Evolutionary conservation across 2,113 vertebrate genomes (phyloP).

Genomic region (Grus americana): DNA sequence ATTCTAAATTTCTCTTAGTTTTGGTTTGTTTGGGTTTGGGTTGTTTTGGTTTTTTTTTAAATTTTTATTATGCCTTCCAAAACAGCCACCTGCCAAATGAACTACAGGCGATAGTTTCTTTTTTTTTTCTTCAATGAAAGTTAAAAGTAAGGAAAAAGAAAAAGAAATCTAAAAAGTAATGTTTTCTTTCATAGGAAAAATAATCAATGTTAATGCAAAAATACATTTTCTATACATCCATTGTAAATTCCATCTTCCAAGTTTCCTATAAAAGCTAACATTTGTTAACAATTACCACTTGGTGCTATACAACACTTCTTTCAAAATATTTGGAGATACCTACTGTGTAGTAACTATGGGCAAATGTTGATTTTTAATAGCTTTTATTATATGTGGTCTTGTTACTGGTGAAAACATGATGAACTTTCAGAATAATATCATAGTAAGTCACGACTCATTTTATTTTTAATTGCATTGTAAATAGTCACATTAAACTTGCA

Average conservation of each 20-base stretch:
- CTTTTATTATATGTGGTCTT: not conserved
- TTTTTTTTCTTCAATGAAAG: not conserved
- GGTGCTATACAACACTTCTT: not conserved
- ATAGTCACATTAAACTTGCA: not conserved
- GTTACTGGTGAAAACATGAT: not conserved
- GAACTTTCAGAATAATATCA: slow-evolving; percentile 6
- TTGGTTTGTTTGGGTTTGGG: too few species aligned
- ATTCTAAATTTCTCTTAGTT: not conserved
- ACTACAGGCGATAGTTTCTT: not conserved
- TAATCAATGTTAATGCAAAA: not conserved
- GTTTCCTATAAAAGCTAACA: not conserved
- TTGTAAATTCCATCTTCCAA: not conserved
- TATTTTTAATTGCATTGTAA: not conserved
- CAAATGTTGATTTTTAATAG: slow-evolving; percentile 8
- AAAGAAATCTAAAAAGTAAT: not conserved
- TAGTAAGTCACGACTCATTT: not conserved
- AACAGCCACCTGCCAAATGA: not conserved
- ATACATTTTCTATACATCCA: not conserved
- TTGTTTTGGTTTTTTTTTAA: too few species aligned
- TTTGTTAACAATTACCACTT: slow-evolving; percentile 32
- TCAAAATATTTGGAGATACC: slow-evolving; percentile 20
- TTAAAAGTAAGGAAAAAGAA: not conserved
- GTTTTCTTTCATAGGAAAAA: not conserved
- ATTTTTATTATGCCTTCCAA: not conserved
- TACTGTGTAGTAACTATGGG: slow-evolving; percentile 11